phyloP scores from a whole-genome alignment of 53 echinoderm and acorn worm species.

The Echinarachnius parma region DNA sequence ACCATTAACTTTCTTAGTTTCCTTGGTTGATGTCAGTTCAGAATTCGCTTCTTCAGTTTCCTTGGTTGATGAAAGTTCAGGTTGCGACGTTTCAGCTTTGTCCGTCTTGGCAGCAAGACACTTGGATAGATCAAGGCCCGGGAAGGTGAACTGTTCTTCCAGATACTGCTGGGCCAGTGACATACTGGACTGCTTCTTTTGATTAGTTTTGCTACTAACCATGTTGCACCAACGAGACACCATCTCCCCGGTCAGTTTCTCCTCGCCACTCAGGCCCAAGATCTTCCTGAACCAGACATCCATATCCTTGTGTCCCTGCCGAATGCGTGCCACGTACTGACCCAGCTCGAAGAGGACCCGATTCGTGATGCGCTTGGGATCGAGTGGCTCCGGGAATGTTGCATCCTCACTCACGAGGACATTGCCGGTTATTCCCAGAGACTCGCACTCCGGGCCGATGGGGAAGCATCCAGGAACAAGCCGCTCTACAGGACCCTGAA shows the following conservation, averaged over 20 bases:
- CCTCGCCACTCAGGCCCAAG: slow-evolving; percentile 1
- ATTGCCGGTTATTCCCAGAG: slow-evolving; percentile 19
- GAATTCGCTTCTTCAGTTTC: background rate
- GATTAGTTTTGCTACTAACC: background rate
- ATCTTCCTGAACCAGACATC: slow-evolving; percentile 22
- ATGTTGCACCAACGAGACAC: slow-evolving; percentile 12
- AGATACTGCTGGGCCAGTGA: slow-evolving; percentile 26
- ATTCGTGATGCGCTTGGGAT: slow-evolving; percentile 7
- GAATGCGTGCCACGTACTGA: background rate
- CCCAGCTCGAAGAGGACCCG: slow-evolving; percentile 28
- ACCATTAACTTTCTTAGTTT: too few species aligned
- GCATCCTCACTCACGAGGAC: background rate
- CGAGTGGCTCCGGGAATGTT: background rate
- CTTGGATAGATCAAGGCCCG: slow-evolving; percentile 4
- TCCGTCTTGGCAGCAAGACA: background rate
- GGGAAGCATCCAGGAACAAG: slow-evolving; percentile 30
- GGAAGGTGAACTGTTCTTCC: slow-evolving; percentile 7
- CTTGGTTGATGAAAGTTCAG: background rate
- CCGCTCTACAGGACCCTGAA: slow-evolving; percentile 17
- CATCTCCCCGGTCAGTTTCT: background rate
- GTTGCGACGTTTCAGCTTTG: background rate
- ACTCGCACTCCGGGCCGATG: slow-evolving; percentile 38
- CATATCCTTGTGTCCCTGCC: background rate
- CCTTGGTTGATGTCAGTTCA: background rate
- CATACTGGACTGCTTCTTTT: slow-evolving; percentile 8